Base-by-base conservation (phyloP, 2,888 invertebrate genomes). In the Neuroscelio doddi region DNA sequence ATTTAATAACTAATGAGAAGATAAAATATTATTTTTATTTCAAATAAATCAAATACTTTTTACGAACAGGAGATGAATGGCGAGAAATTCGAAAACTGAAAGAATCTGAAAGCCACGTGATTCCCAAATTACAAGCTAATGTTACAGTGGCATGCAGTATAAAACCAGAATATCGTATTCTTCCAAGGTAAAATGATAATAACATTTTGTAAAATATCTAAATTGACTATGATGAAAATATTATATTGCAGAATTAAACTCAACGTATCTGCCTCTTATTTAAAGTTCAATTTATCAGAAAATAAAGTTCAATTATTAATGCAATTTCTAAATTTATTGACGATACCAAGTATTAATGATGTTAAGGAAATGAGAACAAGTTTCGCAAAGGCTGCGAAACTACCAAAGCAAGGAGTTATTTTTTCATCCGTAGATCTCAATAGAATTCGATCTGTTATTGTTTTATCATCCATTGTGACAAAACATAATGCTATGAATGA, bases 231-330 rank as follows among this genome's bases (percentile, higher is more conserved):
- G 29, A 15, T 36, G 10, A 3, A 27, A 26, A 44, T 3, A 29
- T 44, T 56, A 46, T 36, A 38, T 73, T 69, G 55, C 77, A 93
- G 93, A 80, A 90, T 92, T 77, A 94, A 94, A 85, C 86, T 93
- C 44, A 93, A 92, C 78, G 87, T 92, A 32, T 89, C 90, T 0
- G 85, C 93, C 16, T 90, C 91, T 15, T 90, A 90, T 64, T 77
- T 94, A 34, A 93, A 93, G 74, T 81, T 94, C 27, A 93, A 93
- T 82, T 84, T 93, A 27, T 93, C 93, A 0, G 93, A 94, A 78
- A 88, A 90, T 45, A 90, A 91, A 79, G 87, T 93, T 24, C 87
- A 88, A 16, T 83, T 88, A 24, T 85, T 93, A 1, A 85, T 91
- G 59, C 90, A 91, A 70, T 93, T 92, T 80, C 67, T 87, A 45